These are phyloP conservation scores for Darevskia mixta DNA, from an alignment of 2,797 vertebrate genomes.

Conservation along the genomic window DNA sequence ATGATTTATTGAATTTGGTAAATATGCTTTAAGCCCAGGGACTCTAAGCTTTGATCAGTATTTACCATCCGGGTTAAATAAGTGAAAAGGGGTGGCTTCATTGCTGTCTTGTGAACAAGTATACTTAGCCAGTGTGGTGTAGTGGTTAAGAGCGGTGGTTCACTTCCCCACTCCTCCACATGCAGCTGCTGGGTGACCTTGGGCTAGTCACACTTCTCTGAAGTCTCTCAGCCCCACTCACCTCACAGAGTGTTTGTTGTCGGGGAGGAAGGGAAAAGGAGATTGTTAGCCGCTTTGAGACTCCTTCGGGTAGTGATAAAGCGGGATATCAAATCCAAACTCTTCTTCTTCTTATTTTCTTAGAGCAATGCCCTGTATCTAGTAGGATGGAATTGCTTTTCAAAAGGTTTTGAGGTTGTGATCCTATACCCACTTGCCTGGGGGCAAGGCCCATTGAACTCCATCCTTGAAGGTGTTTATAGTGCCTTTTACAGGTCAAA, in stretches of 20 bases:
- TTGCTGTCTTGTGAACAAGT: neutral
- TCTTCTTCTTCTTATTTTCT: too few relatives aligned
- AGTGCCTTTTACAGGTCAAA: neutral
- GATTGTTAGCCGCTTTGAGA: too few relatives aligned
- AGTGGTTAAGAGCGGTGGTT: too few relatives aligned
- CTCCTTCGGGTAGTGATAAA: too few relatives aligned
- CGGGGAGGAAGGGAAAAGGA: too few relatives aligned
- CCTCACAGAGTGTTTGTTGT: too few relatives aligned
- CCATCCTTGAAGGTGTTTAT: conserved; percentile 8
- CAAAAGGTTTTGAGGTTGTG: neutral
- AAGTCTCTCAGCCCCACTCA: too few relatives aligned
- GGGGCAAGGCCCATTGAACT: neutral
- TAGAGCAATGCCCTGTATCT: neutral
- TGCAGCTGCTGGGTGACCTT: too few relatives aligned
- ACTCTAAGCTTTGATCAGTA: conserved; percentile 8
- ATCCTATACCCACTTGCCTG: neutral
- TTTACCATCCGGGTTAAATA: conserved; percentile 11
- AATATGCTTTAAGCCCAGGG: conserved; percentile 21
- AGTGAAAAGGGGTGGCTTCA: neutral
- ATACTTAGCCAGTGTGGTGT: too few relatives aligned
- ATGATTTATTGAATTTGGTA: conserved; percentile 11
- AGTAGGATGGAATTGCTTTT: neutral
- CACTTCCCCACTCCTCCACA: too few relatives aligned
- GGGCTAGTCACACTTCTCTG: too few relatives aligned
- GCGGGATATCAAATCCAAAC: too few relatives aligned